A percentile compares a stretch with the other conserved stretches of the same genome.
Evolutionary conservation across 2,113 vertebrate genomes (phyloP).

Genomic region (Dissostichus mawsoni): DNA sequence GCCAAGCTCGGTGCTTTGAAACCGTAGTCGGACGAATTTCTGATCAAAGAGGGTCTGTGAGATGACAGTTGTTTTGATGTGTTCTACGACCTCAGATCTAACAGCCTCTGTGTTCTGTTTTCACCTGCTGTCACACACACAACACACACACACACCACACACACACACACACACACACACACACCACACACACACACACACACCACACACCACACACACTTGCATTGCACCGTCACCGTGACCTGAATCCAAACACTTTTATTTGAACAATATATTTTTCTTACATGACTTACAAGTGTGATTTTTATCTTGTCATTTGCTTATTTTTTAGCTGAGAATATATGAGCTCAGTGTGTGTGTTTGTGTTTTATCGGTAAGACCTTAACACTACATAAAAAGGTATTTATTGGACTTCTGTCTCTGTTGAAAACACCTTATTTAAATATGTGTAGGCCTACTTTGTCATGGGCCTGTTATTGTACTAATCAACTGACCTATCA

Average conservation of each 20-base stretch:
- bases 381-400: not conserved
- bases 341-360: not conserved
- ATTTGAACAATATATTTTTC: not conserved
- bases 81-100: constrained; percentile 51
- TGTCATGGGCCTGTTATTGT: not conserved
- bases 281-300: not conserved
- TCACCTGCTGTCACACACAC: constrained; percentile 23
- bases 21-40: constrained; percentile 24
- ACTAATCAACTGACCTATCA: constrained; percentile 39
- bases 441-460: not conserved
- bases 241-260: not conserved
- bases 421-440: not conserved
- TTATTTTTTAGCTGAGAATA: not conserved
- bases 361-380: not conserved
- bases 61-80: constrained; percentile 68
- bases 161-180: not conserved
- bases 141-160: not conserved
- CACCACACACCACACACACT: not conserved
- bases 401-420: not conserved
- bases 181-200: not conserved
- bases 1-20: constrained; percentile 26
- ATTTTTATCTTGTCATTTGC: not conserved
- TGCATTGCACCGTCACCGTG: not conserved
- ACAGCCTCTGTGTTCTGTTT: constrained; percentile 50
- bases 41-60: constrained; percentile 66